Conservation (phyloP, 2,888 invertebrate species). For the Leptodirus hochenwartii region DNA sequence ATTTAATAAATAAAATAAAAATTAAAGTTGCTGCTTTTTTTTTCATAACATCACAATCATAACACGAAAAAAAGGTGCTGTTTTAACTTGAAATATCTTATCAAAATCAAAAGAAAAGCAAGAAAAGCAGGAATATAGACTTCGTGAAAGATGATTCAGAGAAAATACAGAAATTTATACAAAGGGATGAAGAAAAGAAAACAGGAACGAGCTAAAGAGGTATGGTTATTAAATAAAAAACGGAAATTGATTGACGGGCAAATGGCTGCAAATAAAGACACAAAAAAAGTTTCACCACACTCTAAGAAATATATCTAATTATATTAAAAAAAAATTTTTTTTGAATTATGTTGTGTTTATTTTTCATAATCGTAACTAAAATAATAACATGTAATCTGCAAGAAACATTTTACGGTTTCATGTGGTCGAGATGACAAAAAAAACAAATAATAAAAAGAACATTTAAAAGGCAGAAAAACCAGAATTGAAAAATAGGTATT, state of each 20-base stretch:
- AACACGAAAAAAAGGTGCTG: no score
- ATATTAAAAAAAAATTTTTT: not conserved
- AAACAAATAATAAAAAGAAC: conserved; percentile 5
- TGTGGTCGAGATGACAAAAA: no score
- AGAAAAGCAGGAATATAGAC: conserved; percentile 54
- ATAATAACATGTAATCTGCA: conserved; percentile 3
- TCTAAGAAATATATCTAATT: not conserved
- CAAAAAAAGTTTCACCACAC: conserved; percentile 23
- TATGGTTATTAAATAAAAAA: conserved; percentile 65
- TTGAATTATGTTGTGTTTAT: conserved; percentile 1
- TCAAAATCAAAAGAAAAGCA: no score
- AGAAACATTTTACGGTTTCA: no score
- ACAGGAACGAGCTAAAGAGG: conserved; percentile 43
- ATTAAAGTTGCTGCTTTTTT: no score
- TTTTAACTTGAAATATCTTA: no score
- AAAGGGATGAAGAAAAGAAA: conserved; percentile 65
- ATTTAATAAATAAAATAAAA: no score
- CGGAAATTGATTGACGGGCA: conserved; percentile 49
- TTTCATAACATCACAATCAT: no score
- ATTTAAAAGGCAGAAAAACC: no score
- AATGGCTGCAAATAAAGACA: conserved; percentile 33
- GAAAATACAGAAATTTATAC: conserved; percentile 84
- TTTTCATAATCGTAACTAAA: not conserved
- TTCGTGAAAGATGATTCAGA: conserved; percentile 87
- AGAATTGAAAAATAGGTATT: no score